These are phyloP conservation scores for Ptychoptera contaminata DNA, from an alignment of 2,888 invertebrate genomes.

Conservation along the genomic window DNA sequence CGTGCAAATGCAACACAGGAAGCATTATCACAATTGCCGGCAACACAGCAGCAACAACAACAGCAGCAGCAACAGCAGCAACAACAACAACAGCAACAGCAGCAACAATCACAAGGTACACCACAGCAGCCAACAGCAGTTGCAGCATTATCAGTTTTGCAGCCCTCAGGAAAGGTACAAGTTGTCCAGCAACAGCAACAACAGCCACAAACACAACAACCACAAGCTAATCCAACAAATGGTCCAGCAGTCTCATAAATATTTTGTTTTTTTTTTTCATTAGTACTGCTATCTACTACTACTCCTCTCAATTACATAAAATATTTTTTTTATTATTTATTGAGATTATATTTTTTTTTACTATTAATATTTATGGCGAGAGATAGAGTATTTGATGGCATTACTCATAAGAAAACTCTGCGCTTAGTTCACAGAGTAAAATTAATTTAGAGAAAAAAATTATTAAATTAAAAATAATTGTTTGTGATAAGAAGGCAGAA, in stretches of 20 bases:
- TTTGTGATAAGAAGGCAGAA: too few relatives aligned
- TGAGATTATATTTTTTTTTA: too few relatives aligned
- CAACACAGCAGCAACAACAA: conserved; percentile 27
- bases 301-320: too few relatives aligned
- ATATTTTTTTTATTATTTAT: too few relatives aligned
- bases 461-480: too few relatives aligned
- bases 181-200: conserved; percentile 12
- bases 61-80: neutral
- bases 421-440: too few relatives aligned
- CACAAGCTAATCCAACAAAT: conserved; percentile 13
- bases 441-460: too few relatives aligned
- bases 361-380: too few relatives aligned
- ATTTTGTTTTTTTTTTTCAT: neutral
- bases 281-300: too few relatives aligned
- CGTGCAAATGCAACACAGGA: conserved; percentile 80
- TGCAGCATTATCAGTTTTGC: conserved; percentile 13
- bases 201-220: conserved; percentile 2
- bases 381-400: too few relatives aligned
- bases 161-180: too few relatives aligned
- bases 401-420: too few relatives aligned
- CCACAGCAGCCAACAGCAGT: conserved; percentile 10
- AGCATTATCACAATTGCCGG: conserved; percentile 58
- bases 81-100: conserved; percentile 23
- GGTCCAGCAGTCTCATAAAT: conserved; percentile 12
- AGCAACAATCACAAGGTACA: conserved; percentile 19